Conservation (phyloP, 1,140 invertebrate species). For the Drosophila nannoptera region DNA sequence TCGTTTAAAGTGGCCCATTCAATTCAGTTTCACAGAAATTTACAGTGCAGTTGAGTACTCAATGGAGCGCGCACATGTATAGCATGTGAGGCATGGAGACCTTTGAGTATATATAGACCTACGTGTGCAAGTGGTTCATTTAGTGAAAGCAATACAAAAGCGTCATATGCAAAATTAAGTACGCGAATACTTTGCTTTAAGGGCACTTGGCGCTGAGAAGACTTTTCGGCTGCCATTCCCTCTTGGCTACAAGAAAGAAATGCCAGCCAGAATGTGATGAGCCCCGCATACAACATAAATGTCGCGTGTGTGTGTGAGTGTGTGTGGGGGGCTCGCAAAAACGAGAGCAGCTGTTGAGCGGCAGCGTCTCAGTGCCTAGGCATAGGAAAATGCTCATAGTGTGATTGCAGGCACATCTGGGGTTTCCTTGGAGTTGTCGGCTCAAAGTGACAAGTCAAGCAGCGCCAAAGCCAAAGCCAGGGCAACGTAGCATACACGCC, state of each 20-base stretch:
- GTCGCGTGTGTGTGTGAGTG: constrained; percentile 2
- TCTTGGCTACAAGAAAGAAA: constrained; percentile 47
- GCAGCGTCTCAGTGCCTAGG: constrained; percentile 26
- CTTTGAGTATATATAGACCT: neutral
- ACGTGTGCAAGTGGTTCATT: constrained; percentile 5
- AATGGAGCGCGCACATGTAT: neutral
- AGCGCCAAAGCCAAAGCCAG: constrained; percentile 25
- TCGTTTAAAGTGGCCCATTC: neutral
- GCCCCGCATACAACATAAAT: too few species aligned
- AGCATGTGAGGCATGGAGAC: neutral
- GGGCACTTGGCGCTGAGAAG: constrained; percentile 8
- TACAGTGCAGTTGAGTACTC: too few species aligned
- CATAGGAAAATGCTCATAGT: constrained; percentile 12
- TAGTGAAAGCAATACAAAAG: constrained; percentile 1
- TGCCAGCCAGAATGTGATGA: constrained; percentile 55
- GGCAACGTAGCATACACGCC: neutral
- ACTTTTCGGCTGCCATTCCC: constrained; percentile 6
- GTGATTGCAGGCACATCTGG: neutral
- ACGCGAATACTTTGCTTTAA: constrained; percentile 9
- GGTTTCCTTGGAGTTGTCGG: constrained; percentile 31
- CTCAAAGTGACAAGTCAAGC: constrained; percentile 69
- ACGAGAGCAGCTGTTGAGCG: constrained; percentile 6
- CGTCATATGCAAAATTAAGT: constrained; percentile 12
- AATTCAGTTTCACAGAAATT: neutral
- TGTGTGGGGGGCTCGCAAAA: constrained; percentile 24